A percentile compares a stretch with the other conserved stretches of the same genome.
phyloP scores from a whole-genome alignment of 1,140 invertebrate genomes.

The Odontomachus brunneus region DNA sequence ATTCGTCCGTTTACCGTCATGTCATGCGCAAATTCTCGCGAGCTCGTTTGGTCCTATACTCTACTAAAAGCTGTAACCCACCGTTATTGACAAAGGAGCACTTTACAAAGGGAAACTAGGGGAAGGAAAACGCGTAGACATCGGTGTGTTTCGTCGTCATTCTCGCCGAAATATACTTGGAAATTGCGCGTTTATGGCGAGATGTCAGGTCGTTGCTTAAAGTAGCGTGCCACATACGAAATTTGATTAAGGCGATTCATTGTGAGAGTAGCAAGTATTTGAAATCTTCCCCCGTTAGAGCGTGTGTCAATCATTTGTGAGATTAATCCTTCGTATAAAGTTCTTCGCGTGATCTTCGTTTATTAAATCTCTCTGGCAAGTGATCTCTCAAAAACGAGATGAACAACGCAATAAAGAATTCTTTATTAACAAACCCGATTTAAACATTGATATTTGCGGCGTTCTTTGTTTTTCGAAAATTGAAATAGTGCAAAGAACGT shows the following conservation, averaged over 20 bases:
- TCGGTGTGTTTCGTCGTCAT: neutral
- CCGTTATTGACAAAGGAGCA: too few species aligned
- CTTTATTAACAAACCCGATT: neutral
- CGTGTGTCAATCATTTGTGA: conserved; percentile 3
- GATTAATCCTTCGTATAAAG: conserved; percentile 5
- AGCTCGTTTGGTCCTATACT: neutral
- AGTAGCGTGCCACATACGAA: neutral
- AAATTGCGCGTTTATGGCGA: conserved; percentile 23
- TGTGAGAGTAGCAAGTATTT: neutral
- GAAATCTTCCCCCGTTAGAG: neutral
- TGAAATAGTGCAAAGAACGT: neutral
- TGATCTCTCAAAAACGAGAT: neutral
- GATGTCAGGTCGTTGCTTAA: conserved; percentile 11
- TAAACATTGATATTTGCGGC: neutral
- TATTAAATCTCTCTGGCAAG: neutral
- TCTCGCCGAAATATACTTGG: neutral
- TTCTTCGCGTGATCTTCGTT: too few species aligned
- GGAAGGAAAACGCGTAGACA: neutral
- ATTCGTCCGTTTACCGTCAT: neutral
- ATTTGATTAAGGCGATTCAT: conserved; percentile 20
- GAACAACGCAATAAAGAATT: conserved; percentile 1
- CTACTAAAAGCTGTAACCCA: too few species aligned
- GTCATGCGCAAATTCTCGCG: neutral
- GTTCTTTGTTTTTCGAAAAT: neutral
- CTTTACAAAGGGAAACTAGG: too few species aligned